Base-by-base conservation (phyloP, 1,140 invertebrate genomes). In the Holcopasites calliopsidis region DNA sequence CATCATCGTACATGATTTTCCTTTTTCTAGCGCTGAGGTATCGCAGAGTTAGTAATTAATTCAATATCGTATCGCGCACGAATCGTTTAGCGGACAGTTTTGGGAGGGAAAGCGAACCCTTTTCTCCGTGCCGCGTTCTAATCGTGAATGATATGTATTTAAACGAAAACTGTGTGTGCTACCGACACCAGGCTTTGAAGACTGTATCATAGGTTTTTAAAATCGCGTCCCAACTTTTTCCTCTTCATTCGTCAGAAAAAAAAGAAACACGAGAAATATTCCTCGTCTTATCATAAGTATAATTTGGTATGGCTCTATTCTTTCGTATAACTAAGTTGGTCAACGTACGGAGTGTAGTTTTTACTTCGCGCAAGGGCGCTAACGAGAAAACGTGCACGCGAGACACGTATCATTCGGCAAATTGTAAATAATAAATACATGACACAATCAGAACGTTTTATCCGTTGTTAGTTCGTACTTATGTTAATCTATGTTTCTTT, bases 381-480 rank as follows among this genome's bases (percentile, higher is more conserved):
- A n/a, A 42, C 26, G 50, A 28, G 16, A 6, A 11, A 21, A 38
- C 52, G 58, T 38, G 31, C 18, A 35, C 38, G 21, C 47, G 16
- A 40, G 7, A n/a, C 47, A 31, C 2, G 3, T 28, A 38, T 52
- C 11, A 35, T 40, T 47, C 70, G 7, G 42, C 49, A 70, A 81
- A 18, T 65, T 82, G 78, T 80, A 80, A 72, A 80, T 82, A 80
- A 71, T n/a, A n/a, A 80, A 68, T 33, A 66, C 16, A 52, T 28
- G 26, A 49, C 44, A 57, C 18, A 44, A 61, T 26, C 35, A 50
- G 7, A 31, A 50, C 11, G 3, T 73, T 64, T 58, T 28, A 21
- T 35, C n/a, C n/a, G 61, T 57, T 57, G 31, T 26, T 72, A 57
- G 47, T 50, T 57, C 26, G 75, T 76, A 76, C 74, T 76, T 76